A percentile compares a stretch with the other conserved stretches of the same genome.
phyloP scores from a whole-genome alignment of 2,113 vertebrate genomes.

The Okapia johnstoni region DNA sequence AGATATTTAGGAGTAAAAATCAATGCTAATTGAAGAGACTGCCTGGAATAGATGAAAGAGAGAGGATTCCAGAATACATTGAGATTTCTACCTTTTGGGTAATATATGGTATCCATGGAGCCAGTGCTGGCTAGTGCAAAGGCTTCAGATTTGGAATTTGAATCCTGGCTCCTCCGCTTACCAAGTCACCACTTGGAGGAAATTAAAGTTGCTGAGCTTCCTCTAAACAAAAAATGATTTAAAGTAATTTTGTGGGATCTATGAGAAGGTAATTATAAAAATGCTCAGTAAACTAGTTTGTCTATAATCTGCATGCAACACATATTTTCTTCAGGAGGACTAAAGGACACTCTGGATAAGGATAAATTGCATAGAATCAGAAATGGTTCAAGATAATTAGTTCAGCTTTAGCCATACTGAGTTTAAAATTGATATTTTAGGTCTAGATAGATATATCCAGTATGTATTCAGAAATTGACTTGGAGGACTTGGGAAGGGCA shows the following conservation, averaged over 20 bases:
- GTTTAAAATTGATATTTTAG: not conserved
- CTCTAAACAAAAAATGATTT: not conserved
- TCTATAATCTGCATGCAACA: not conserved
- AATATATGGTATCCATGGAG: not conserved
- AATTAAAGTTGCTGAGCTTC: not conserved
- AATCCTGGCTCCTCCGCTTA: not conserved
- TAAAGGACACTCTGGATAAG: not conserved
- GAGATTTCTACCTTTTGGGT: not conserved
- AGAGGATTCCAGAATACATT: not conserved
- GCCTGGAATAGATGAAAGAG: not conserved
- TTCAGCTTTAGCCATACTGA: not conserved
- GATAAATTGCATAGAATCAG: not conserved
- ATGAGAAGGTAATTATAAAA: not conserved
- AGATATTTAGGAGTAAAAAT: slow-evolving; percentile 9
- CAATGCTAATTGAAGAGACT: slow-evolving; percentile 22
- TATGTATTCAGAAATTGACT: not conserved
- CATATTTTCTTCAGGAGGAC: not conserved
- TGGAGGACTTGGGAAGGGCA: not conserved
- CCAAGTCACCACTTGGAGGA: not conserved
- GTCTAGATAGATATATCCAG: not conserved
- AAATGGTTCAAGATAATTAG: not conserved
- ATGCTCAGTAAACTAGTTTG: not conserved
- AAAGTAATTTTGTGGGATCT: not conserved
- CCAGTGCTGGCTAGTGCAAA: not conserved
- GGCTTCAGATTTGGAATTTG: not conserved